These are phyloP conservation scores for Chrysogorgia sp. DNA, from an alignment of 92 coral and sea anemone genomes.

Conservation along the genomic window DNA sequence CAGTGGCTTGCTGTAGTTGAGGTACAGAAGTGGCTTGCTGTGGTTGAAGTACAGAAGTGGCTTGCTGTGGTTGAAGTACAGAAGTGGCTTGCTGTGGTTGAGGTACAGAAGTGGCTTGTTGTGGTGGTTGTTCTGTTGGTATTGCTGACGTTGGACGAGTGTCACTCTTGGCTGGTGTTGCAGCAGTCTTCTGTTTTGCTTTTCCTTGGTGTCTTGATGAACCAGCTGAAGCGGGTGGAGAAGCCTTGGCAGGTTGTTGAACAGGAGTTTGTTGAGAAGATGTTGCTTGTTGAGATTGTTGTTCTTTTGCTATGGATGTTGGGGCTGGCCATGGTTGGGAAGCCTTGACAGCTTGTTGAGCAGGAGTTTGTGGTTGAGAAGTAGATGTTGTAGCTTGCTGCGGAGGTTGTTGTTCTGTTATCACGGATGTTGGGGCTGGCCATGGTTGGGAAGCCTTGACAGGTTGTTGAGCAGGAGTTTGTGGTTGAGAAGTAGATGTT, in stretches of 20 bases:
- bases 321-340: slow-evolving; percentile 12
- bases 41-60: too few relatives aligned
- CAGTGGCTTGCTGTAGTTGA: too few relatives aligned
- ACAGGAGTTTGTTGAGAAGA: background rate
- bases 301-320: background rate
- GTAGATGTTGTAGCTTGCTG: background rate
- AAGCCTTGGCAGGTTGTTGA: background rate
- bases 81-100: slow-evolving; percentile 14
- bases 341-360: too few relatives aligned
- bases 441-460: background rate
- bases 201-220: background rate
- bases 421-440: too few relatives aligned
- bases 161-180: background rate
- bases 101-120: background rate
- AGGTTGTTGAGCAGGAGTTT: background rate
- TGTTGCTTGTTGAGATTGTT: background rate
- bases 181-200: background rate
- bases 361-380: background rate
- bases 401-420: too few relatives aligned
- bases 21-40: too few relatives aligned
- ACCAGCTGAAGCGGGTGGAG: background rate
- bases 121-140: background rate
- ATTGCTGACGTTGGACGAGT: background rate
- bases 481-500: background rate
- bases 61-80: background rate